A percentile compares a stretch with the other conserved stretches of the same genome.
phyloP scores from a whole-genome alignment of 1,140 invertebrate species.

The Aphis gossypii region DNA sequence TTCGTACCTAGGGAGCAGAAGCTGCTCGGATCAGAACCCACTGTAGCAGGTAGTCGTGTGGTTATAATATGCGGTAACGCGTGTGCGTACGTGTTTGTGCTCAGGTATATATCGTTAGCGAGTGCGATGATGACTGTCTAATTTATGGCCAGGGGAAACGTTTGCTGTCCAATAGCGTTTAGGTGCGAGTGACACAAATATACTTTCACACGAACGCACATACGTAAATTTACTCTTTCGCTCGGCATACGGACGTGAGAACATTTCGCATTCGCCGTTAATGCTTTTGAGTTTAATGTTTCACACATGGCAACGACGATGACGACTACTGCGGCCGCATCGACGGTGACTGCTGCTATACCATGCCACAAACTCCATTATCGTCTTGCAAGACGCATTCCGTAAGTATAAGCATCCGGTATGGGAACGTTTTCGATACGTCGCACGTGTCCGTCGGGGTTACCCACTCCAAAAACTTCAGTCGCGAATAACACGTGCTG shows the following conservation, averaged over 20 bases:
- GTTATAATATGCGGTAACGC: background rate
- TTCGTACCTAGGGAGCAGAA: background rate
- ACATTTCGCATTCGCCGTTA: slow-evolving; percentile 17
- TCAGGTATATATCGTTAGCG: background rate
- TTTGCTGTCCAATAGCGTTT: background rate
- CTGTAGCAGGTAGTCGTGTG: background rate
- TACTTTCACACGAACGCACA: background rate
- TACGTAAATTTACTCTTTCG: background rate
- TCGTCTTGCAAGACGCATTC: background rate
- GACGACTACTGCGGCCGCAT: background rate
- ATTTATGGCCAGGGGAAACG: background rate
- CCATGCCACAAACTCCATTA: background rate
- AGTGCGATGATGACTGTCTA: background rate
- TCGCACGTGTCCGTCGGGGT: background rate
- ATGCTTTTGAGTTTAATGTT: slow-evolving; percentile 35
- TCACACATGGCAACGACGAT: background rate
- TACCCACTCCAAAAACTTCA: background rate
- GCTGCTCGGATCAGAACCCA: background rate
- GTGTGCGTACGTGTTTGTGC: background rate
- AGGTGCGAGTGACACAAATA: background rate
- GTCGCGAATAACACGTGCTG: background rate
- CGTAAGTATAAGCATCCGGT: background rate
- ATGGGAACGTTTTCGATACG: slow-evolving; percentile 21
- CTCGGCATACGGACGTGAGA: background rate
- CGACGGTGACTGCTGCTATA: background rate